A percentile compares a stretch with the other conserved stretches of the same genome.
These are phyloP conservation scores for Cephus sareptanus DNA, from an alignment of 2,888 invertebrate species.

Conservation along the genomic window DNA sequence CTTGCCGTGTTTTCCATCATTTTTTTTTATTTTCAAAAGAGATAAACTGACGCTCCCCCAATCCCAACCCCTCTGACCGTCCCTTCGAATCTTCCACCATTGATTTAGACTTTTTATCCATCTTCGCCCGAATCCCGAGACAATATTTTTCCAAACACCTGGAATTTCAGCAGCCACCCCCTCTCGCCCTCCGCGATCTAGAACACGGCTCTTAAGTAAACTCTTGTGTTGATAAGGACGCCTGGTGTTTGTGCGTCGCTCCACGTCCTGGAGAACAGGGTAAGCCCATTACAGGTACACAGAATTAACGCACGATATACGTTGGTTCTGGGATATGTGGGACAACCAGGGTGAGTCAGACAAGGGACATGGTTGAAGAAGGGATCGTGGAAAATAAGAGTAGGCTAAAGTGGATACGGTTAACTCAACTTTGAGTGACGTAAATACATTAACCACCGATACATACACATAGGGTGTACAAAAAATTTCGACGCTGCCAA, in stretches of 20 bases:
- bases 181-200: no score
- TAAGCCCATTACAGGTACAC: slow-evolving; percentile 48
- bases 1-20: no score
- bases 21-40: no score
- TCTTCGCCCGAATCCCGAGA: neutral
- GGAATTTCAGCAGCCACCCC: neutral
- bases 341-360: slow-evolving; percentile 15
- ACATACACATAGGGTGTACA: no score
- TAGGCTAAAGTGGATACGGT: no score
- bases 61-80: no score
- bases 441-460: no score
- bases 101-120: neutral
- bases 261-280: slow-evolving; percentile 38
- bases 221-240: slow-evolving; percentile 31
- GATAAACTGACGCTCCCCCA: no score
- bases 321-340: slow-evolving; percentile 10
- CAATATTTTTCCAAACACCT: neutral
- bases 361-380: slow-evolving; percentile 15
- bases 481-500: no score
- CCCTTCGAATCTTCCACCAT: neutral
- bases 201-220: slow-evolving; percentile 28
- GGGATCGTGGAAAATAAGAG: neutral
- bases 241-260: slow-evolving; percentile 7
- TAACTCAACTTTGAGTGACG: no score
- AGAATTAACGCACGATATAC: slow-evolving; percentile 24